A percentile compares a stretch with the other conserved stretches of the same genome.
phyloP scores from a whole-genome alignment of 2,888 invertebrate genomes.

The Trissoscelio sp. region DNA sequence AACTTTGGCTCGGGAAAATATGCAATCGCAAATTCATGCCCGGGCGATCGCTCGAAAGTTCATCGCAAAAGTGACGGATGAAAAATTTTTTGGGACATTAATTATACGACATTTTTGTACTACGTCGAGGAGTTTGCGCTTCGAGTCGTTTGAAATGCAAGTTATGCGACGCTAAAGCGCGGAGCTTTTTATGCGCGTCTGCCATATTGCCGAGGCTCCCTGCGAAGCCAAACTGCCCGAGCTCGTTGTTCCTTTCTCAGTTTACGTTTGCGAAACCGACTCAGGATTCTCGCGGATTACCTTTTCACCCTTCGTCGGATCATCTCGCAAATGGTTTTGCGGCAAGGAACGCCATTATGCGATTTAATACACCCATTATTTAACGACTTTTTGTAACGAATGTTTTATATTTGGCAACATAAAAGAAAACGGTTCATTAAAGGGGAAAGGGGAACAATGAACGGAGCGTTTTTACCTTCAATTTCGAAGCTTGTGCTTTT shows the following conservation, averaged over 20 bases:
- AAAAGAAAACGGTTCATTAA: not conserved
- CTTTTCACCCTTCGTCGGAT: constrained; percentile 68
- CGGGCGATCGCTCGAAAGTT: constrained; percentile 29
- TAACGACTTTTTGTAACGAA: constrained; percentile 12
- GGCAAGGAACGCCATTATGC: constrained; percentile 42
- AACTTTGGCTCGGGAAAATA: constrained; percentile 37
- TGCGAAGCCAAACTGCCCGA: constrained; percentile 46
- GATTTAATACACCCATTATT: constrained; percentile 58
- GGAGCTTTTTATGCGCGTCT: constrained; percentile 42
- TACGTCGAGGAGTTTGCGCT: constrained; percentile 23
- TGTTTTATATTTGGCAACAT: no score
- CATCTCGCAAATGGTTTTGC: constrained; percentile 70
- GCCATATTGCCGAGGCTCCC: constrained; percentile 32
- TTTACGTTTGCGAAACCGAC: constrained; percentile 69
- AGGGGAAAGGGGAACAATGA: not conserved
- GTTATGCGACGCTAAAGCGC: constrained; percentile 38
- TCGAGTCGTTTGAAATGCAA: constrained; percentile 51
- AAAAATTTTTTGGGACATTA: constrained; percentile 43
- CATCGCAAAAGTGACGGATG: constrained; percentile 31
- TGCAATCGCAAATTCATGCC: constrained; percentile 29
- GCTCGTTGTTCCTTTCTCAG: constrained; percentile 69
- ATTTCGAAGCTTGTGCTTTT: not conserved
- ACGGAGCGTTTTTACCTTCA: not conserved
- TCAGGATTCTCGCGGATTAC: constrained; percentile 68
- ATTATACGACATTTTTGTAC: constrained; percentile 50